Conservation (phyloP, 2,113 vertebrate genomes). For the Pomatostomus ruficeps region DNA sequence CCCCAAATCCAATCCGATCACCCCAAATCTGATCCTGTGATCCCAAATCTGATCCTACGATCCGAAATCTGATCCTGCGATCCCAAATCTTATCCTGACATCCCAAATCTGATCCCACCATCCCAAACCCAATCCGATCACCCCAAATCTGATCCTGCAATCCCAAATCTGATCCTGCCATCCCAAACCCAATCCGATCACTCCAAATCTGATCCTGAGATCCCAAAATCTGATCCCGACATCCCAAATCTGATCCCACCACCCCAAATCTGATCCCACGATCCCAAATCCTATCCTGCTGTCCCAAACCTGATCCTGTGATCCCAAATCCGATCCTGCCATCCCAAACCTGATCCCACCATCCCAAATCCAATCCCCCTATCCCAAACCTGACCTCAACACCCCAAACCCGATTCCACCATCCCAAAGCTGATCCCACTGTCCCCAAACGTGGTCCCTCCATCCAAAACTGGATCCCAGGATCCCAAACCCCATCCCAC, state of each 20-base stretch:
- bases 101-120: accelerated
- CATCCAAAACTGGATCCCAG: too few species aligned
- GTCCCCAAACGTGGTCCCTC: too few species aligned
- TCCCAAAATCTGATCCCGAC: accelerated
- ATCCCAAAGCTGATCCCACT: too few species aligned
- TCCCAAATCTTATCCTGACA: accelerated
- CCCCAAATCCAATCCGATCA: background rate
- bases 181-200: too few species aligned
- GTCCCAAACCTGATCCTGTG: accelerated
- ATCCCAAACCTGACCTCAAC: background rate
- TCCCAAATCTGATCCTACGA: too few species aligned
- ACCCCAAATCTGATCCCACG: accelerated
- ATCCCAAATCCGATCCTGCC: accelerated
- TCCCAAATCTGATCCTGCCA: accelerated
- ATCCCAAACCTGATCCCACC: background rate
- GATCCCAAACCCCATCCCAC: too few species aligned
- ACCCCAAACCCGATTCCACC: too few species aligned
- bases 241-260: accelerated
- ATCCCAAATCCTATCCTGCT: accelerated
- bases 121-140: accelerated
- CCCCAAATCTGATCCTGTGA: too few species aligned
- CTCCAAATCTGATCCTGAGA: accelerated
- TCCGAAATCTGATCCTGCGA: background rate
- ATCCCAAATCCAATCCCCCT: background rate
- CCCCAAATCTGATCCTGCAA: accelerated